Conservation (phyloP, 2,113 vertebrate genomes). For the Murina feae region DNA sequence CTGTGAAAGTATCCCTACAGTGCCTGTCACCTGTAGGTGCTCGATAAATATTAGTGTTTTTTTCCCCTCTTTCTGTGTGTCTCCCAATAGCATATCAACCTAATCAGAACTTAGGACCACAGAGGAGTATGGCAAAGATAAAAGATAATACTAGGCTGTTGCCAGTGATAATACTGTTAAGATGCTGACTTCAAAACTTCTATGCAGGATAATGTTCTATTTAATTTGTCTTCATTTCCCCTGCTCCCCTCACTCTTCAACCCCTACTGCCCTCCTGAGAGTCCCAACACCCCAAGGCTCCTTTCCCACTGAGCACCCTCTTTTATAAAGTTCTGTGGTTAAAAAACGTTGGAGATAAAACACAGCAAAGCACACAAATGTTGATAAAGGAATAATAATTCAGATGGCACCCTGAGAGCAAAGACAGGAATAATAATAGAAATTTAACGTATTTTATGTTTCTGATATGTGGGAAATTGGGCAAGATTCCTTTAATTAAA, state of each 20-base stretch:
- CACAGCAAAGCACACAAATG: not conserved
- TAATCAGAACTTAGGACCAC: not conserved
- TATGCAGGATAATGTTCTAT: not conserved
- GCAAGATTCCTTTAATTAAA: not conserved
- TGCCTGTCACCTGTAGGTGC: not conserved
- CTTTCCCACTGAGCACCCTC: not conserved
- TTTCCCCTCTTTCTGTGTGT: not conserved
- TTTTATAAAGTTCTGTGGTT: not conserved
- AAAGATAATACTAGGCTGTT: not conserved
- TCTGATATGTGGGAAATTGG: not conserved
- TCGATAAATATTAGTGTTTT: not conserved
- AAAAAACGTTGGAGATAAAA: not conserved
- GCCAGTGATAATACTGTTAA: not conserved
- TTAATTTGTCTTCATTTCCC: not conserved
- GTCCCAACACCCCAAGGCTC: not conserved
- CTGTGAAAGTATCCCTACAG: not conserved
- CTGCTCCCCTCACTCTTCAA: not conserved
- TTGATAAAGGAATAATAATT: not conserved
- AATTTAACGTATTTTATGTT: slow-evolving; percentile 4
- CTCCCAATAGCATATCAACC: not conserved
- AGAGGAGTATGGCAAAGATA: not conserved
- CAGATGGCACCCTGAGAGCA: not conserved
- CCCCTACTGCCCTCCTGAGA: not conserved
- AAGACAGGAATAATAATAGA: not conserved
- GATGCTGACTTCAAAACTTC: not conserved